Base-by-base conservation (phyloP, 2,888 invertebrate genomes). In the Rhyacophila evoluta region DNA sequence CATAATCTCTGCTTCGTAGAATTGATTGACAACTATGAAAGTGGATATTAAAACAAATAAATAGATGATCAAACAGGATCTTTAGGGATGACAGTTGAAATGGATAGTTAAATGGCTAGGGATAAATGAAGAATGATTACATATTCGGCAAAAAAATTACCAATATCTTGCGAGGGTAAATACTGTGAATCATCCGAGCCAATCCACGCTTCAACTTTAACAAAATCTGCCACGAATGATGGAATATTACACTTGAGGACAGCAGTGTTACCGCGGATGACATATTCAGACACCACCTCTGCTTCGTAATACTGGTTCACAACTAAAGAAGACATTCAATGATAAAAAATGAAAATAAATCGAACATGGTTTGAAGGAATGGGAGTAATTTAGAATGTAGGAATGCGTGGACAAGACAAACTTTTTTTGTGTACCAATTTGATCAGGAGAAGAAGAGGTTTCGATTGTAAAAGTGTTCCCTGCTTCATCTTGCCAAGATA, bases 241-340 rank as follows among this genome's bases (percentile, higher is more conserved):
- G 97, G 96, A 84, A 97, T 96, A 85, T 95, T 95, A 89, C 96
- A 97, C 87, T 96, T 96, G 69, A 97, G 89, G 77, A 96, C 94
- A 10, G 96, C 96, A 33, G 95, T 94, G 86, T 97, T 97, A 74
- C 96, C 96, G 83, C 94, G 92, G 84, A 97, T 96, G 67, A 96
- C 96, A 88, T 96, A 96, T 86, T 97, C 96, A 82, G 96, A 95
- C 83, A 96, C 95, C 83, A 95, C 94, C 88, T 96, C 96, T 55
- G 95, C 94, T 87, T 96, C 95, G 87, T 95, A 97, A 87, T 94
- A 95, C 88, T 97, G 96, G 85, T 95, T 94, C 79, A 96, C 96
- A 86, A 96, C 96, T 97, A 92, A 85, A 92, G 84, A 83, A 80
- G 81, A 79, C 72, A 82, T 81, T 79, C 36, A 33, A 15, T 11